phyloP scores from a whole-genome alignment of 2,888 invertebrate genomes.

The Atrina japonica region DNA sequence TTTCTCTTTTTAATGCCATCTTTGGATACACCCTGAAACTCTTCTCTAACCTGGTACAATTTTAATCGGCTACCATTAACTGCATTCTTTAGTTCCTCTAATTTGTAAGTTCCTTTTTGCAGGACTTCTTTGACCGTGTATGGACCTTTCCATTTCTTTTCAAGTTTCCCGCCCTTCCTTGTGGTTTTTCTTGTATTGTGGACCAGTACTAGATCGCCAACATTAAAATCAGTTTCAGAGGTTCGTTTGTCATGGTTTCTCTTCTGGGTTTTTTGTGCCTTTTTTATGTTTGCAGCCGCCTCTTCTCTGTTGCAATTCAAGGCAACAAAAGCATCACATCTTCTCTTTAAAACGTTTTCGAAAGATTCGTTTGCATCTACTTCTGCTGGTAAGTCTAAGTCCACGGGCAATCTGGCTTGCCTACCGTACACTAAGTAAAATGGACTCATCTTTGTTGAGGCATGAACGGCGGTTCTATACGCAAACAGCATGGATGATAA shows the following conservation, averaged over 20 bases:
- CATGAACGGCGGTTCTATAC: slow-evolving; percentile 43
- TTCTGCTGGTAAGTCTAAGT: slow-evolving; percentile 26
- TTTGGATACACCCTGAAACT: too few species aligned
- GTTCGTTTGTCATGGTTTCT: slow-evolving; percentile 28
- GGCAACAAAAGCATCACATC: slow-evolving; percentile 30
- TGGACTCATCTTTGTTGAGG: slow-evolving; percentile 41
- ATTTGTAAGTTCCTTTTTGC: slow-evolving; percentile 2
- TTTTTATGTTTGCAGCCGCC: slow-evolving; percentile 37
- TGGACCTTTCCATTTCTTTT: slow-evolving; percentile 7
- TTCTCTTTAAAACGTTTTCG: slow-evolving; percentile 31
- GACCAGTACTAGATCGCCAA: not conserved
- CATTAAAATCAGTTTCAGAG: not conserved
- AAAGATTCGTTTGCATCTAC: slow-evolving; percentile 20
- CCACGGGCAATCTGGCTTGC: slow-evolving; percentile 35
- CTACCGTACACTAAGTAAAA: slow-evolving; percentile 45
- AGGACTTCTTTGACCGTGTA: slow-evolving; percentile 3
- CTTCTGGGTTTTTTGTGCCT: slow-evolving; percentile 34
- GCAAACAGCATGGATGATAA: slow-evolving; percentile 40
- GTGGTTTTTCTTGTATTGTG: slow-evolving; percentile 12
- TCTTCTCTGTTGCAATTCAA: slow-evolving; percentile 29
- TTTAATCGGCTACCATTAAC: slow-evolving; percentile 19
- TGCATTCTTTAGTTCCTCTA: not conserved
- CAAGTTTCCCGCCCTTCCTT: slow-evolving; percentile 14
- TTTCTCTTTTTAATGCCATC: too few species aligned
- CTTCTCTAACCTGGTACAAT: too few species aligned